Evolutionary conservation across 2,113 vertebrate species (phyloP).

Genomic region (Piaya cayana): DNA sequence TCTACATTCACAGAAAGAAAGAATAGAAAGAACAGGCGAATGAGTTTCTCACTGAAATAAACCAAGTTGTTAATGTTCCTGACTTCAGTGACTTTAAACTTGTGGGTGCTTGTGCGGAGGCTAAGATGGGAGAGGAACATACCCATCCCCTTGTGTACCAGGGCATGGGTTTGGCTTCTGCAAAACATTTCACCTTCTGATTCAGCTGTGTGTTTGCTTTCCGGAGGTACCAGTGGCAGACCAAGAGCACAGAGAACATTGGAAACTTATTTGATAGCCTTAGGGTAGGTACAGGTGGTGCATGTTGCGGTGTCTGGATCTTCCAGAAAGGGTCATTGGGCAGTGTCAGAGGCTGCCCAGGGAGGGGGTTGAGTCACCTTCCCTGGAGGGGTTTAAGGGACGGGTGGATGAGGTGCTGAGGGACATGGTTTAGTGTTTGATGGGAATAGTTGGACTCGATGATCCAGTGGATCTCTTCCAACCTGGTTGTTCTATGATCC

Average conservation of each 20-base stretch:
- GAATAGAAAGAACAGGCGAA: not conserved
- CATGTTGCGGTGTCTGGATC: rapidly evolving
- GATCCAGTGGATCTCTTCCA: too few relatives aligned
- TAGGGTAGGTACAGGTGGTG: not conserved
- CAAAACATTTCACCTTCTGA: not conserved
- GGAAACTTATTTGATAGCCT: not conserved
- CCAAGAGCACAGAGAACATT: rapidly evolving
- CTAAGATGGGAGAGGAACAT: not conserved
- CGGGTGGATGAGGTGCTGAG: too few relatives aligned
- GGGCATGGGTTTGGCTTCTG: not conserved
- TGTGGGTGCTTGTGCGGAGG: not conserved
- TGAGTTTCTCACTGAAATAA: not conserved
- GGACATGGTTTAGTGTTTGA: too few relatives aligned
- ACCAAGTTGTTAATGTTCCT: not conserved
- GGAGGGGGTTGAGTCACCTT: too few relatives aligned
- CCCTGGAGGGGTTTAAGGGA: too few relatives aligned
- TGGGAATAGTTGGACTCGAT: too few relatives aligned
- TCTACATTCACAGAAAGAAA: not conserved
- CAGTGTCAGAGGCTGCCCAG: too few relatives aligned
- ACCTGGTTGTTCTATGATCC: too few relatives aligned
- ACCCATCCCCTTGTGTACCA: not conserved
- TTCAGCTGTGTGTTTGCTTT: not conserved
- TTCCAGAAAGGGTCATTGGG: too few relatives aligned
- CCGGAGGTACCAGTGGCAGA: not conserved
- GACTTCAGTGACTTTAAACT: not conserved